Conservation (phyloP, 2,797 vertebrate species). For the Nasua narica region DNA sequence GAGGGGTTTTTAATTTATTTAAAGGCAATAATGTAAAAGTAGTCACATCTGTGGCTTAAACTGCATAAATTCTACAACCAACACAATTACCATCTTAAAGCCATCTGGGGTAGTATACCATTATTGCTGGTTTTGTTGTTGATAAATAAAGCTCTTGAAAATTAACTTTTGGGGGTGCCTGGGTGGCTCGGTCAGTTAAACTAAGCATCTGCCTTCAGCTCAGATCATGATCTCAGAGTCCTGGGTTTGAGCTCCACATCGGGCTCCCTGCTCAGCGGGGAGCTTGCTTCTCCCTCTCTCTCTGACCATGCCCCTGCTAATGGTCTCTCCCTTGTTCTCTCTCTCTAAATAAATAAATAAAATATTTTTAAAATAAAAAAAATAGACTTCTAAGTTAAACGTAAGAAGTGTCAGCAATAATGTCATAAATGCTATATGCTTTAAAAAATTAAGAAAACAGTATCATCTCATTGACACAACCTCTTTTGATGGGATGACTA, state of each 20-base stretch:
- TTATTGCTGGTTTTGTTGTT: not conserved
- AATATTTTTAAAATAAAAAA: not conserved
- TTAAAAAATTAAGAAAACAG: not conserved
- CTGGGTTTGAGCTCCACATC: not conserved
- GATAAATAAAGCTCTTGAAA: constrained; percentile 1
- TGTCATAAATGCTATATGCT: not conserved
- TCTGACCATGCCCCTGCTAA: too few species aligned
- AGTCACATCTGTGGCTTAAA: not conserved
- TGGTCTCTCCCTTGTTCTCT: too few species aligned
- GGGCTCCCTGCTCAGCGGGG: too few species aligned
- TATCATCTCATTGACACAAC: not conserved
- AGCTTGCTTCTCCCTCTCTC: too few species aligned
- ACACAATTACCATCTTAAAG: not conserved
- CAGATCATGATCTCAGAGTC: not conserved
- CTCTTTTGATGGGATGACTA: not conserved
- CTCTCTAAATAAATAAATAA: not conserved
- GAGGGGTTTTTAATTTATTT: not conserved
- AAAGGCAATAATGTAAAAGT: not conserved
- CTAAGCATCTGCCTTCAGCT: not conserved
- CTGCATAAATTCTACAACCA: not conserved
- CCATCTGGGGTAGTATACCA: not conserved
- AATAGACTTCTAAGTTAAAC: not conserved
- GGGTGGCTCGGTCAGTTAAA: not conserved
- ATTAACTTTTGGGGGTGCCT: not conserved
- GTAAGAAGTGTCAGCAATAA: not conserved